phyloP scores from a whole-genome alignment of 2,888 invertebrate genomes.

The Nebria brevicollis region DNA sequence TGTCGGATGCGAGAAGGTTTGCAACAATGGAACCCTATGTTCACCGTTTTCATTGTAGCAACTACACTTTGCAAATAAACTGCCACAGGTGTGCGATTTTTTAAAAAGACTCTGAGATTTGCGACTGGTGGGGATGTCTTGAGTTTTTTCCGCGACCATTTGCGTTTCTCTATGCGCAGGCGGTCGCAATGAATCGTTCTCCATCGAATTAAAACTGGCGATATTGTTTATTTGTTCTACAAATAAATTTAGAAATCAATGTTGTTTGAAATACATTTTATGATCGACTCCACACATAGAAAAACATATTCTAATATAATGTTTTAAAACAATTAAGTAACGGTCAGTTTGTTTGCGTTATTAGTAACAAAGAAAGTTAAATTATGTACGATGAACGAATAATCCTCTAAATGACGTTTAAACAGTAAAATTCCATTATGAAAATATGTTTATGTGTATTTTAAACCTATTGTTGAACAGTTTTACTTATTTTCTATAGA shows the following conservation, averaged over 20 bases:
- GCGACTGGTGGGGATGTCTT: conserved; percentile 40
- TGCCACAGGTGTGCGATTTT: conserved; percentile 62
- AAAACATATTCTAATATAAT: no score
- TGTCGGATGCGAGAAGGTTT: conserved; percentile 50
- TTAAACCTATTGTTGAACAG: not conserved
- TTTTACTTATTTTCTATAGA: not conserved
- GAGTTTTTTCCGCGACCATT: not conserved
- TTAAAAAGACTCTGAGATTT: conserved; percentile 54
- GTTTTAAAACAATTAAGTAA: no score
- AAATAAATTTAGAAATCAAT: no score
- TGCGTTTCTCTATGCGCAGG: not conserved
- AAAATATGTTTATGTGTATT: not conserved
- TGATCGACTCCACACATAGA: no score
- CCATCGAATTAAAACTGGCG: not conserved
- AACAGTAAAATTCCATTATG: no score
- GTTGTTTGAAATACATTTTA: no score
- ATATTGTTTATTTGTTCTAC: not conserved
- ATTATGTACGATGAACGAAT: no score
- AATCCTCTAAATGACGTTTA: no score
- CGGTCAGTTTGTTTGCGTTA: no score
- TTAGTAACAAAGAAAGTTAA: no score
- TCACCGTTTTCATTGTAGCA: conserved; percentile 55
- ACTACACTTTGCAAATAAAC: conserved; percentile 62
- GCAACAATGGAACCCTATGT: conserved; percentile 43
- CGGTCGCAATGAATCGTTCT: not conserved